Evolutionary conservation across 2,888 invertebrate genomes (phyloP).

Genomic region (Thecophora atra): DNA sequence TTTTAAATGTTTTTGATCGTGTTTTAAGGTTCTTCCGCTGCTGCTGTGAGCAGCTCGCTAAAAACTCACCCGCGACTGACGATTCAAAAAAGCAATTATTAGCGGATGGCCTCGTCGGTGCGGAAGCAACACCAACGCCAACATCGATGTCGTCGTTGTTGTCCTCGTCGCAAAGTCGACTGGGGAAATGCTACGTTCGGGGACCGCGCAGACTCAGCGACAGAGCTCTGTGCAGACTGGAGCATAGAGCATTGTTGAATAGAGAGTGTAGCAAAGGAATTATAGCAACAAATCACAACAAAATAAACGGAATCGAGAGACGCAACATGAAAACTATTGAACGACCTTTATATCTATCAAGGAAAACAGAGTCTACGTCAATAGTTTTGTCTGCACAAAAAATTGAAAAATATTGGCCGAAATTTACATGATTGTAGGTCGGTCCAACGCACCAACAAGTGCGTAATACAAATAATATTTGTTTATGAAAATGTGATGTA

Average conservation of each 20-base stretch:
- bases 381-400: no score
- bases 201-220: slow-evolving; percentile 29
- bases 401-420: no score
- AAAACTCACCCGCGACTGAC: slow-evolving; percentile 24
- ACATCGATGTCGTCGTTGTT: neutral
- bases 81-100: slow-evolving; percentile 32
- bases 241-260: neutral
- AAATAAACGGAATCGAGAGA: neutral
- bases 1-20: neutral
- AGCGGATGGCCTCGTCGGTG: slow-evolving; percentile 27
- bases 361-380: no score
- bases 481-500: no score
- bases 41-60: neutral
- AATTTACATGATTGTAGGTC: no score
- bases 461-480: no score
- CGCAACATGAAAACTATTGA: neutral
- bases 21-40: neutral
- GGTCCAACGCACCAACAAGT: no score
- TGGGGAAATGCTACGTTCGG: neutral
- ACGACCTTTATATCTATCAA: neutral
- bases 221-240: neutral
- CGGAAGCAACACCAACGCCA: slow-evolving; percentile 17
- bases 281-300: neutral
- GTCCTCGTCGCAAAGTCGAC: neutral
- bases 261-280: neutral